Conservation (phyloP, 1,140 invertebrate species). For the Bombus waltoni region DNA sequence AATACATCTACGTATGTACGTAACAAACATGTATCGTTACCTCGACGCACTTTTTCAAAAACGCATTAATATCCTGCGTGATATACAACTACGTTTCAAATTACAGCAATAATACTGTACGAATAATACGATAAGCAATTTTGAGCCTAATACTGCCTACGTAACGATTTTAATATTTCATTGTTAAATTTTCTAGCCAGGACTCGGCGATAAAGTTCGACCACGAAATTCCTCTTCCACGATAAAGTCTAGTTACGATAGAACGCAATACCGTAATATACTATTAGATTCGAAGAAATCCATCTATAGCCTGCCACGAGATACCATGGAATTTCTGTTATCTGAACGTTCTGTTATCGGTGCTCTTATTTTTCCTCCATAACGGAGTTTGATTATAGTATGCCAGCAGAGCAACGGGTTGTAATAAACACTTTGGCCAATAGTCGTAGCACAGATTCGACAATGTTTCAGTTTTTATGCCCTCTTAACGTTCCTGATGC, state of each 20-base stretch:
- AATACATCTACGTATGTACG: too few relatives aligned
- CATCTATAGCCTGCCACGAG: background rate
- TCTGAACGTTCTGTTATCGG: constrained; percentile 20
- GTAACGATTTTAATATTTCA: background rate
- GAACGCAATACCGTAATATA: background rate
- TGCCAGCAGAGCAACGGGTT: background rate
- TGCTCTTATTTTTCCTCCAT: background rate
- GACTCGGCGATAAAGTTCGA: background rate
- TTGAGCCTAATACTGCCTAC: too few relatives aligned
- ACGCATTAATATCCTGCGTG: too few relatives aligned
- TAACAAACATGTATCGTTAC: too few relatives aligned
- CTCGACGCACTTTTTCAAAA: too few relatives aligned
- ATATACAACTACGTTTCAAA: too few relatives aligned
- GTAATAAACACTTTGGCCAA: background rate
- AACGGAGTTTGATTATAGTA: constrained; percentile 10
- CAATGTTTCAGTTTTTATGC: background rate
- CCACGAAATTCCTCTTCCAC: too few relatives aligned
- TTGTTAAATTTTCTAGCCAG: background rate
- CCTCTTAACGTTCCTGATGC: background rate
- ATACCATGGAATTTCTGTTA: background rate
- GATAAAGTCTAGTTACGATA: background rate
- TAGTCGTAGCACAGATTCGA: background rate
- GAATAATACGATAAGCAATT: too few relatives aligned
- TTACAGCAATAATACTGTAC: too few relatives aligned
- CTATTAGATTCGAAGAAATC: background rate